These are phyloP conservation scores for Ariolimax columbianus DNA, from an alignment of 2,888 invertebrate genomes.

Conservation along the genomic window DNA sequence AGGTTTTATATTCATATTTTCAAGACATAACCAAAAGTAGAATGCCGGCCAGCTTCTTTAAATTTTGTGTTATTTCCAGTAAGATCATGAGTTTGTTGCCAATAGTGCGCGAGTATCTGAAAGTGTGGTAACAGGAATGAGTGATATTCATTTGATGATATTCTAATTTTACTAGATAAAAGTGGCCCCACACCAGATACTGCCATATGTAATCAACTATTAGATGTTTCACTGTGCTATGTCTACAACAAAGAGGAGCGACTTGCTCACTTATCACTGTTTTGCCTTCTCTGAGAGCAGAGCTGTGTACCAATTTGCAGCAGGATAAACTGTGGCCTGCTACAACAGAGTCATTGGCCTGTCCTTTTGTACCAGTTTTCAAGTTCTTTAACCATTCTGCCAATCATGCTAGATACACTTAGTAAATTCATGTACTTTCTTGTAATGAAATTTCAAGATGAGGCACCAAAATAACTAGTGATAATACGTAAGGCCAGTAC, in stretches of 20 bases:
- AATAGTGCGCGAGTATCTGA: not conserved
- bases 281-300: too few relatives aligned
- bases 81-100: not conserved
- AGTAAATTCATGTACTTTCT: not conserved
- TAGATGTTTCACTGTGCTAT: not conserved
- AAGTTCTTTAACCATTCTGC: too few relatives aligned
- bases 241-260: too few relatives aligned
- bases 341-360: too few relatives aligned
- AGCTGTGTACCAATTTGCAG: too few relatives aligned
- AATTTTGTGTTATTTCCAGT: not conserved
- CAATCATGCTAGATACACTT: not conserved
- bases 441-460: not conserved
- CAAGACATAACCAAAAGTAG: not conserved
- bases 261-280: too few relatives aligned
- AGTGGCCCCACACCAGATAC: too few relatives aligned
- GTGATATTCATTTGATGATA: too few relatives aligned
- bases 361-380: too few relatives aligned
- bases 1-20: not conserved
- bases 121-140: not conserved
- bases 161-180: too few relatives aligned
- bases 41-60: not conserved
- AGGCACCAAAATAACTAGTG: not conserved
- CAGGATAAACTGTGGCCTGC: too few relatives aligned
- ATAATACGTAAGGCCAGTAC: not conserved
- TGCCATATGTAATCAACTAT: too few relatives aligned